Conservation (phyloP, 2,113 vertebrate species). For the Atractosteus spatula region DNA sequence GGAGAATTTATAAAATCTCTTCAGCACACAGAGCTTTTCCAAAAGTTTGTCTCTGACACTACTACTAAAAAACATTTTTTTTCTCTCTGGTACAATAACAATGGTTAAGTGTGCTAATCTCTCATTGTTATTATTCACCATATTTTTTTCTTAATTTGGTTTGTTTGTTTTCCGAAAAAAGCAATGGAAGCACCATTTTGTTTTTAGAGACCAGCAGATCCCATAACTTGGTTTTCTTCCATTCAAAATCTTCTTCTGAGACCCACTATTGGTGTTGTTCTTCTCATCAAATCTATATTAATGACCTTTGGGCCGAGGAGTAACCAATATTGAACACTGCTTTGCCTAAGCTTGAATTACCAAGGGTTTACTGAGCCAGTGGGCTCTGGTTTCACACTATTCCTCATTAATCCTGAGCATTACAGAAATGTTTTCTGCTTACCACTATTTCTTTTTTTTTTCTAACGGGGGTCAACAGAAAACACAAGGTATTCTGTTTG, state of each 20-base stretch:
- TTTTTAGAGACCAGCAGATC: not conserved
- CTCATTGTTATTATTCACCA: not conserved
- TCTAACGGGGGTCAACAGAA: not conserved
- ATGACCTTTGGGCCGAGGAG: not conserved
- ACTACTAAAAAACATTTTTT: not conserved
- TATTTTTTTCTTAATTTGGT: not conserved
- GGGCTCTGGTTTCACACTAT: slow-evolving; percentile 18
- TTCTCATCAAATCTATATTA: not conserved
- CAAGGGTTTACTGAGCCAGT: not conserved
- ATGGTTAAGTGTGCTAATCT: slow-evolving; percentile 1
- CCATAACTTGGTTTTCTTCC: not conserved
- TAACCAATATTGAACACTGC: not conserved
- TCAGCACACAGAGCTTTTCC: not conserved
- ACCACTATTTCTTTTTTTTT: slow-evolving; percentile 7
- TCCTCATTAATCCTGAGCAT: slow-evolving; percentile 8
- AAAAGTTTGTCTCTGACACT: slow-evolving; percentile 7
- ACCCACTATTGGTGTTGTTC: not conserved
- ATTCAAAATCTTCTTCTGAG: not conserved
- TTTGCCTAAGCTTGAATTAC: not conserved
- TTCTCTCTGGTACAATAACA: not conserved
- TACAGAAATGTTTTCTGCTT: slow-evolving; percentile 4
- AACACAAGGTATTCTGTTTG: no score
- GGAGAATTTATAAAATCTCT: not conserved
- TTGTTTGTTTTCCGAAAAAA: not conserved
- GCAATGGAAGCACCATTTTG: not conserved